A percentile compares a stretch with the other conserved stretches of the same genome.
Conservation (phyloP, 1,140 invertebrate species). For the Eumeta japonica region DNA sequence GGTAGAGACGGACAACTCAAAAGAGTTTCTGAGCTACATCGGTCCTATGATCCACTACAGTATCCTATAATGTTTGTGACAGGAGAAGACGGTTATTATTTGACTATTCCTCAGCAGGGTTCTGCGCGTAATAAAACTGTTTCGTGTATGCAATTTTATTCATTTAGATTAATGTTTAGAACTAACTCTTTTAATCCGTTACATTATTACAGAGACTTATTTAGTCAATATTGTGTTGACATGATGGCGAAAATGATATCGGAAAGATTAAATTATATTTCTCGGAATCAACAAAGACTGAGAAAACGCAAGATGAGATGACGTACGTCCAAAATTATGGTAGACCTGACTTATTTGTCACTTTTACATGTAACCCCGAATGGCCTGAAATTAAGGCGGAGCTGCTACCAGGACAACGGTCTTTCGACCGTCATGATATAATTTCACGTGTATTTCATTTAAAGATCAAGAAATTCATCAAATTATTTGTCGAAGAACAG, state of each 20-base stretch:
- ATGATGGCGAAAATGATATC: too few relatives aligned
- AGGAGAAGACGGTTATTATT: too few relatives aligned
- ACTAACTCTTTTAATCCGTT: slow-evolving; percentile 15
- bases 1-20: too few relatives aligned
- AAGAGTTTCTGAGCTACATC: too few relatives aligned
- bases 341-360: too few relatives aligned
- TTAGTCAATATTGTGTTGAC: too few relatives aligned
- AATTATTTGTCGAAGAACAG: slow-evolving; percentile 15
- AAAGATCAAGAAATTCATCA: slow-evolving; percentile 20
- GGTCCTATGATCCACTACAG: slow-evolving; percentile 33
- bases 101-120: slow-evolving; percentile 19
- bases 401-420: too few relatives aligned
- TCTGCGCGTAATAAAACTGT: slow-evolving; percentile 20
- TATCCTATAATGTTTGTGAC: slow-evolving; percentile 33
- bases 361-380: too few relatives aligned
- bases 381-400: too few relatives aligned
- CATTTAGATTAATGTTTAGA: slow-evolving; percentile 20
- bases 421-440: too few relatives aligned
- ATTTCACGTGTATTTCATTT: slow-evolving; percentile 20
- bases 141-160: slow-evolving; percentile 21
- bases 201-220: slow-evolving; percentile 21
- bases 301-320: too few relatives aligned
- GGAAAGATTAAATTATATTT: slow-evolving; percentile 16
- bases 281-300: slow-evolving; percentile 18
- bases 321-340: too few relatives aligned